Evolutionary conservation across 2,797 vertebrate genomes (phyloP).

Genomic region (Alosa sapidissima): DNA sequence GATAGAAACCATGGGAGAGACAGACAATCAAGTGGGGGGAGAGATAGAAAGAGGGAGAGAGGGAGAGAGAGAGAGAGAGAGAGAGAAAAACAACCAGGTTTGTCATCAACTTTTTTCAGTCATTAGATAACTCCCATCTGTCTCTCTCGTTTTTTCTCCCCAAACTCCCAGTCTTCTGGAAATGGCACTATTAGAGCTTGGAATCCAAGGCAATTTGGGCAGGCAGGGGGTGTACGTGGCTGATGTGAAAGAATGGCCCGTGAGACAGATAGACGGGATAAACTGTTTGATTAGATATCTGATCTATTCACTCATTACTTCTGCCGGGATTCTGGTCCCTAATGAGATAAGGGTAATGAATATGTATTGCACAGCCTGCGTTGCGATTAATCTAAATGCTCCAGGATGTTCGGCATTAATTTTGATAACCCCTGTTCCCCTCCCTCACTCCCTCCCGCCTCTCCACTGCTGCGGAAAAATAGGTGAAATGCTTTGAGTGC

Average conservation of each 20-base stretch:
- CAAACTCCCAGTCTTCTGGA: conserved; percentile 35
- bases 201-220: conserved; percentile 35
- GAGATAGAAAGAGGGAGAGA: not conserved
- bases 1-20: not conserved
- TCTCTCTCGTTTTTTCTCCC: not conserved
- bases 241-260: conserved; percentile 39
- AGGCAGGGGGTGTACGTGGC: conserved; percentile 18
- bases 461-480: not conserved
- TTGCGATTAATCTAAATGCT: conserved; percentile 50
- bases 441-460: not conserved
- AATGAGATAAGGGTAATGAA: conserved; percentile 54
- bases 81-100: conserved; percentile 29
- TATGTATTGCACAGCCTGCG: conserved; percentile 43
- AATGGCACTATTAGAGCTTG: conserved; percentile 30
- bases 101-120: conserved; percentile 42
- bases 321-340: conserved; percentile 45
- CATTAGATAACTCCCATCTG: conserved; percentile 42
- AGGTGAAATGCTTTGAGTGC: conserved; percentile 22
- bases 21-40: not conserved
- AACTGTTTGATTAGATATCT: conserved; percentile 52
- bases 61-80: conserved; percentile 24
- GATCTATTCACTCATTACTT: conserved; percentile 47
- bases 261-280: conserved; percentile 32
- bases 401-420: conserved; percentile 42
- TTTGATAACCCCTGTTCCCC: conserved; percentile 37